Evolutionary conservation across 2,113 vertebrate species (phyloP).

Genomic region (Spea bombifrons): DNA sequence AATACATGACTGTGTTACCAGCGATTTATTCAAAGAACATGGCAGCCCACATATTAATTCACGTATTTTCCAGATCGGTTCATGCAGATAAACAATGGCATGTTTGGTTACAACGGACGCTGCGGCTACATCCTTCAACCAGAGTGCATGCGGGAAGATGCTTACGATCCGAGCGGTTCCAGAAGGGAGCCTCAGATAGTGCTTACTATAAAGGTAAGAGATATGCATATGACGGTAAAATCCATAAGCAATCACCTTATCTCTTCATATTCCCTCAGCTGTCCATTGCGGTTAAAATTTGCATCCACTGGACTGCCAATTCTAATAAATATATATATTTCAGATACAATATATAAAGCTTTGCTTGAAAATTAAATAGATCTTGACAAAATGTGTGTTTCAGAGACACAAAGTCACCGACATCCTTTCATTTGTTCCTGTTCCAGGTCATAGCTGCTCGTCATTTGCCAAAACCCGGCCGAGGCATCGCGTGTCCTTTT

Average conservation of each 20-base stretch:
- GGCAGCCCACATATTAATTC: background rate
- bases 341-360: too few relatives aligned
- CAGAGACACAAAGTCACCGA: too few relatives aligned
- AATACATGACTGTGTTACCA: too few relatives aligned
- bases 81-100: constrained; percentile 86
- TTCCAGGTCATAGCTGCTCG: constrained; percentile 87
- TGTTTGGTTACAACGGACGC: constrained; percentile 85
- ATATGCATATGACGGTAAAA: too few relatives aligned
- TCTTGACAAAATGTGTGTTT: too few relatives aligned
- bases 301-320: too few relatives aligned
- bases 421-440: background rate
- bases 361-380: too few relatives aligned
- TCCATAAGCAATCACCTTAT: too few relatives aligned
- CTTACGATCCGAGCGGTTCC: constrained; percentile 74
- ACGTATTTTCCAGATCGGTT: constrained; percentile 77
- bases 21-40: background rate
- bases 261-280: too few relatives aligned
- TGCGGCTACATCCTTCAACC: constrained; percentile 93
- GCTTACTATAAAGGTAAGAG: constrained; percentile 70
- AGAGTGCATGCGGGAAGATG: constrained; percentile 81
- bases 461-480: constrained; percentile 86
- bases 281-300: too few relatives aligned
- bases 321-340: too few relatives aligned
- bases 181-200: constrained; percentile 73
- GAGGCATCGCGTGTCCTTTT: constrained; percentile 91